These are phyloP conservation scores for Aelia acuminata DNA, from an alignment of 2,888 invertebrate species.

Conservation along the genomic window DNA sequence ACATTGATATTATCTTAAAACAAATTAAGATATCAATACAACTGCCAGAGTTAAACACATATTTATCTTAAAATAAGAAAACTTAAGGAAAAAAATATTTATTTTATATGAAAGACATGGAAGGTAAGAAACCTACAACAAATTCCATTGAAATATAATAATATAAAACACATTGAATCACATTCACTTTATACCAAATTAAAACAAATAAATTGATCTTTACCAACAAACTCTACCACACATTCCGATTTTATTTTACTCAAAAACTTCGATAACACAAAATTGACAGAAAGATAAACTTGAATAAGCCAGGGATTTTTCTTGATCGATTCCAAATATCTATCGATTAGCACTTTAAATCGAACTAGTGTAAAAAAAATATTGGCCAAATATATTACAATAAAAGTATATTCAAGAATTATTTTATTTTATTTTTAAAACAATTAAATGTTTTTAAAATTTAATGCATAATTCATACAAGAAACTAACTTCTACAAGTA, in stretches of 20 bases:
- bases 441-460: too few relatives aligned
- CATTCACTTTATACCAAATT: not conserved
- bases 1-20: too few relatives aligned
- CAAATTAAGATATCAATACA: too few relatives aligned
- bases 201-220: not conserved
- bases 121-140: not conserved
- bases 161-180: not conserved
- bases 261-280: not conserved
- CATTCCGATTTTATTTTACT: not conserved
- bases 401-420: too few relatives aligned
- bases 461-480: too few relatives aligned
- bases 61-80: too few relatives aligned
- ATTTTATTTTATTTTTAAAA: too few relatives aligned
- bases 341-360: not conserved
- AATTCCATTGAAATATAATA: not conserved
- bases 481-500: too few relatives aligned
- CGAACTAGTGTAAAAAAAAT: not conserved
- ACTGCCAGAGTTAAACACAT: too few relatives aligned
- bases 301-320: slow-evolving; percentile 9
- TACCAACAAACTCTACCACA: slow-evolving; percentile 40
- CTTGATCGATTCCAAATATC: not conserved
- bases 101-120: too few relatives aligned
- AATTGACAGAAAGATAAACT: not conserved
- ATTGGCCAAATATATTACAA: too few relatives aligned
- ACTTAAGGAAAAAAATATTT: too few relatives aligned